phyloP scores from a whole-genome alignment of 1,140 invertebrate genomes.

The Eurosta solidaginis region DNA sequence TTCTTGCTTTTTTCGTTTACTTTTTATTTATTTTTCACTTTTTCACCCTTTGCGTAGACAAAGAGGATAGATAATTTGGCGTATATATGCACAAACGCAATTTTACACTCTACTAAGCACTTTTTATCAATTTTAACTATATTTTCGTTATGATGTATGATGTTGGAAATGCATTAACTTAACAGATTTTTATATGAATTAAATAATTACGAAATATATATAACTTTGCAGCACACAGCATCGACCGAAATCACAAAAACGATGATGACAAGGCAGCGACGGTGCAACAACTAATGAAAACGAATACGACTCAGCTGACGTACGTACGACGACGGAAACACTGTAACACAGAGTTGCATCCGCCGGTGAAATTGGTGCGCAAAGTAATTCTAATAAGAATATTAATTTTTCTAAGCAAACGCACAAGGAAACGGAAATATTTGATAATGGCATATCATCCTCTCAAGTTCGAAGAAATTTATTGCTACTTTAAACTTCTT shows the following conservation, averaged over 20 bases:
- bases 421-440: too few relatives aligned
- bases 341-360: neutral
- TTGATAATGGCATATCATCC: too few relatives aligned
- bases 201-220: slow-evolving; percentile 10
- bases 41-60: neutral
- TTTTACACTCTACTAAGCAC: neutral
- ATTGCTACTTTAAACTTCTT: too few relatives aligned
- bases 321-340: neutral
- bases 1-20: neutral
- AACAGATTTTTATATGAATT: slow-evolving; percentile 5
- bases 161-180: neutral
- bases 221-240: neutral
- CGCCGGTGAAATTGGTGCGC: neutral
- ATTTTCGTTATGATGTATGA: neutral
- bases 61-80: too few relatives aligned
- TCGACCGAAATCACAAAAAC: slow-evolving; percentile 1
- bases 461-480: too few relatives aligned
- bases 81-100: neutral
- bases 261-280: slow-evolving; percentile 31
- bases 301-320: neutral
- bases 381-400: neutral
- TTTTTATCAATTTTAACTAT: neutral
- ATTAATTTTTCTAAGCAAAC: neutral
- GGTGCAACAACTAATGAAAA: slow-evolving; percentile 19
- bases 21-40: neutral